Percentiles rank a stretch among this genome's conserved stretches.
These are phyloP conservation scores for Trichacis sp. DNA, from an alignment of 2,888 invertebrate genomes.

Conservation along the genomic window DNA sequence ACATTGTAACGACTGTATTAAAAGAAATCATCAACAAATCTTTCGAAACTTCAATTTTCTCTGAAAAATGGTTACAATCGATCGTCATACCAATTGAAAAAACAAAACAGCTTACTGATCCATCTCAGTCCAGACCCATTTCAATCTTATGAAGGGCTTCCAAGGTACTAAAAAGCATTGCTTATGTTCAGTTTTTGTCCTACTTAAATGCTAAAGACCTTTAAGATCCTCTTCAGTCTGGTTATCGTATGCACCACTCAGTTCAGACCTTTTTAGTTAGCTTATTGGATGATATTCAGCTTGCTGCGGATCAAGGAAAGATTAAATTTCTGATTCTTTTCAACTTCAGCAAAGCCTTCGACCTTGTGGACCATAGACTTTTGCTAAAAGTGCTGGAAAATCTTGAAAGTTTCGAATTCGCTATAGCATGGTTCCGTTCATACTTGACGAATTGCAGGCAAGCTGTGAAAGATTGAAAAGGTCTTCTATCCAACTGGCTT, in stretches of 20 bases:
- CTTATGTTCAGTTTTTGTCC: background rate
- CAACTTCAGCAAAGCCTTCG: no score
- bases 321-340: conserved; percentile 1
- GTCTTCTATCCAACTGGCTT: background rate
- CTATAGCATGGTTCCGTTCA: background rate
- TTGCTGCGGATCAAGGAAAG: background rate
- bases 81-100: background rate
- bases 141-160: background rate
- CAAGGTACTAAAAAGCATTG: conserved; percentile 1
- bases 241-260: background rate
- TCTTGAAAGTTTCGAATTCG: background rate
- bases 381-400: background rate
- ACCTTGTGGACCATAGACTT: conserved; percentile 3
- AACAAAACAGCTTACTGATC: background rate
- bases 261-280: conserved; percentile 1
- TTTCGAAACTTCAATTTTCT: background rate
- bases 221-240: conserved; percentile 6
- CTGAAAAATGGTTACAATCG: background rate
- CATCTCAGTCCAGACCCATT: conserved; percentile 5
- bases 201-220: background rate
- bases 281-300: conserved; percentile 1
- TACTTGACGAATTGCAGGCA: conserved; percentile 11
- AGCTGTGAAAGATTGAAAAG: background rate
- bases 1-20: no score
- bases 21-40: background rate